These are phyloP conservation scores for Cetonia aurata DNA, from an alignment of 2,888 invertebrate species.

Conservation along the genomic window DNA sequence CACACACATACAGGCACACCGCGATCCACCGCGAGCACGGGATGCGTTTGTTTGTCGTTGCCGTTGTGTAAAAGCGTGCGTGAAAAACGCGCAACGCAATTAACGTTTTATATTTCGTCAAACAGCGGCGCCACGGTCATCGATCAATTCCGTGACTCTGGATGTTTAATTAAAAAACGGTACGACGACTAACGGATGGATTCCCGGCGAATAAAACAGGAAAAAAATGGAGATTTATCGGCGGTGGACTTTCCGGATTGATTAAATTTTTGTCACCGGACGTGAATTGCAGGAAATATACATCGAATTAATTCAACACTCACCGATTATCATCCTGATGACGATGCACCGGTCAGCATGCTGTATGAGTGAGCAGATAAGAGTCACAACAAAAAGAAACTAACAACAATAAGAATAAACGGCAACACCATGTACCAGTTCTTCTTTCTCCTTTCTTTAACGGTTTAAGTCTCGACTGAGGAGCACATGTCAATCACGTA, in stretches of 20 bases:
- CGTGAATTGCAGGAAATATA: slow-evolving; percentile 9
- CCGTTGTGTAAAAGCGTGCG: slow-evolving; percentile 5
- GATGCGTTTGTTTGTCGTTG: slow-evolving; percentile 15
- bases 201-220: not conserved
- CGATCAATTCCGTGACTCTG: slow-evolving; percentile 62
- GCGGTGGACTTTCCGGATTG: slow-evolving; percentile 63
- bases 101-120: slow-evolving; percentile 66
- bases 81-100: slow-evolving; percentile 55
- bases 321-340: slow-evolving; percentile 46
- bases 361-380: slow-evolving; percentile 46
- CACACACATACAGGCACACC: slow-evolving; percentile 48
- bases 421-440: slow-evolving; percentile 49
- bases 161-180: slow-evolving; percentile 67
- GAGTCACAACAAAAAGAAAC: slow-evolving; percentile 51
- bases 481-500: slow-evolving; percentile 53
- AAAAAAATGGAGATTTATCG: slow-evolving; percentile 61
- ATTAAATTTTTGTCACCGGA: slow-evolving; percentile 64
- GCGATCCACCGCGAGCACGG: not conserved
- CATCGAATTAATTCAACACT: slow-evolving; percentile 41
- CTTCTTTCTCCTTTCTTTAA: slow-evolving; percentile 12
- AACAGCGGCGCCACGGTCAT: slow-evolving; percentile 64
- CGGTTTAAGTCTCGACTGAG: slow-evolving; percentile 37
- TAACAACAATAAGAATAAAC: slow-evolving; percentile 39
- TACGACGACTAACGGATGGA: slow-evolving; percentile 62
- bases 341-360: slow-evolving; percentile 38